Conservation (phyloP, 2,113 vertebrate species). For the Catharus bicknelli region DNA sequence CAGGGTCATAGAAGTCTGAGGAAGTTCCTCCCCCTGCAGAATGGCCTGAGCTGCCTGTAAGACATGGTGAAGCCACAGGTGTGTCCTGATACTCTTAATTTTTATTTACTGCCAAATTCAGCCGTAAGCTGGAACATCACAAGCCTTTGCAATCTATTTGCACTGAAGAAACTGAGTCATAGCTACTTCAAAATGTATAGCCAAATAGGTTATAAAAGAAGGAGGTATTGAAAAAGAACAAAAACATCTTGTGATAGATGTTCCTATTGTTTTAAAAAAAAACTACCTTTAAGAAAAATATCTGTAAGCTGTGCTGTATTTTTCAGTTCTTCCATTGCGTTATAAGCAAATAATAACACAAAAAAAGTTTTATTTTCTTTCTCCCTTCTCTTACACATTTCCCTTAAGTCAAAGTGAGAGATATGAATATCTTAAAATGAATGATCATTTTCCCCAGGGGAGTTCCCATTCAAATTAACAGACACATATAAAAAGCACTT, state of each 20-base stretch:
- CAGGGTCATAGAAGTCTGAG: not conserved
- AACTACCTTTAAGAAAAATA: not conserved
- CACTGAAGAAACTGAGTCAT: not conserved
- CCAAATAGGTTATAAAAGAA: not conserved
- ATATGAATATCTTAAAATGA: not conserved
- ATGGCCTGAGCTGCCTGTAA: not conserved
- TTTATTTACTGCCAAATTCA: not conserved
- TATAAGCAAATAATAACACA: not conserved
- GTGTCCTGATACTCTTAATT: not conserved
- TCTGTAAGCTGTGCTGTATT: not conserved
- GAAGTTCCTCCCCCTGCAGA: not conserved
- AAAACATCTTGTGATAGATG: not conserved
- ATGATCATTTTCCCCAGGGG: not conserved
- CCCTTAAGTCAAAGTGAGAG: not conserved
- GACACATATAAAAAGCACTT: not conserved
- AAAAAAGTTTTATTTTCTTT: not conserved
- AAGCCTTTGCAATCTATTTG: not conserved
- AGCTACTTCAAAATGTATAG: not conserved
- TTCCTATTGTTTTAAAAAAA: not conserved
- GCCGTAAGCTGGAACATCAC: not conserved
- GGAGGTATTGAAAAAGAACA: not conserved
- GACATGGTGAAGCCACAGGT: not conserved
- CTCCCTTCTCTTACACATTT: not conserved
- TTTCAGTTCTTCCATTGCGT: not conserved
- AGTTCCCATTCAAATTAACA: conserved; percentile 28